Conservation (phyloP, 2,113 vertebrate species). For the Heptranchias perlo region DNA sequence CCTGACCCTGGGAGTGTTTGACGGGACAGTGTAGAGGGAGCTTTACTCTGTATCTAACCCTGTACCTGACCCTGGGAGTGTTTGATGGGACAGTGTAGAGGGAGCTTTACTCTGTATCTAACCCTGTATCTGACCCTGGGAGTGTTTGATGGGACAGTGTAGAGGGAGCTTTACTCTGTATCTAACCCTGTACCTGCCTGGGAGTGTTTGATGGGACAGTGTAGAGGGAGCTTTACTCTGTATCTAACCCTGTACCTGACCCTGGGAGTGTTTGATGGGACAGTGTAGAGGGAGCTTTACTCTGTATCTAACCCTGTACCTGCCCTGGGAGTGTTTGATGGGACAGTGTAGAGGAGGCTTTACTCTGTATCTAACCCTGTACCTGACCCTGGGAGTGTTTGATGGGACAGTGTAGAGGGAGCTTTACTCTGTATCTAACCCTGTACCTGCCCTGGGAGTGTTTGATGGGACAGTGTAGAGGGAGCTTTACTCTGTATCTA, state of each 20-base stretch:
- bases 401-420: not conserved
- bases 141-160: not conserved
- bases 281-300: no score
- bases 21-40: not conserved
- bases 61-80: no score
- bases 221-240: not conserved
- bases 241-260: not conserved
- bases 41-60: not conserved
- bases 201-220: not conserved
- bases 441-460: slow-evolving; percentile 39
- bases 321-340: no score
- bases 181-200: no score
- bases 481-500: no score
- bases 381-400: no score
- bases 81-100: not conserved
- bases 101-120: not conserved
- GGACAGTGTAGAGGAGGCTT: no score
- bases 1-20: no score
- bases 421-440: slow-evolving; percentile 60
- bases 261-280: not conserved
- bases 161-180: not conserved
- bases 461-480: no score
- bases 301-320: not conserved
- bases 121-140: no score
- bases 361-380: no score